Evolutionary conservation across 2,888 invertebrate genomes (phyloP).

Genomic region (Epinotia nisella): DNA sequence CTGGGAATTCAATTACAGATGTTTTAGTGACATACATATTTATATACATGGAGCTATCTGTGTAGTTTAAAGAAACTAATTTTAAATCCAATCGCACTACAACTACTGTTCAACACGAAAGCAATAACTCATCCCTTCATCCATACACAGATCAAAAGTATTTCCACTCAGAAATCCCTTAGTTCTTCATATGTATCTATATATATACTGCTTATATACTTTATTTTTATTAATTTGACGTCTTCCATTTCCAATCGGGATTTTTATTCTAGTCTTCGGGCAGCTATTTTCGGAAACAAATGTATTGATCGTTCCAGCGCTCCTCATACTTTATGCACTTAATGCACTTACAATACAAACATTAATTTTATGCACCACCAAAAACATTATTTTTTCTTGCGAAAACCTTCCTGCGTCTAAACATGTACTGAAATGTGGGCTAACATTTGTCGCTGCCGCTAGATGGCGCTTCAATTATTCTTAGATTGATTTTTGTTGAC

Average conservation of each 20-base stretch:
- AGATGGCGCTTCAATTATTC: slow-evolving; percentile 3
- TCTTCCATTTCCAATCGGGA: slow-evolving; percentile 11
- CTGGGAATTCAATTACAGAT: background rate
- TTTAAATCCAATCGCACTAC: slow-evolving; percentile 17
- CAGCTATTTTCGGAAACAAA: background rate
- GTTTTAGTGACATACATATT: background rate
- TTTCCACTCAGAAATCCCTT: background rate
- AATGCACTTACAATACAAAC: too few relatives aligned
- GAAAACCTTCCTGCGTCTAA: background rate
- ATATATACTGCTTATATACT: background rate
- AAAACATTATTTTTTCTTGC: too few relatives aligned
- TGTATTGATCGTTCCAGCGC: background rate
- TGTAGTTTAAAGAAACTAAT: slow-evolving; percentile 6
- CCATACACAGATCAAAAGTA: background rate
- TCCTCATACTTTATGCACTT: background rate
- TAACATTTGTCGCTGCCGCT: background rate
- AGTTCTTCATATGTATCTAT: background rate
- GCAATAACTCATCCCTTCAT: slow-evolving; percentile 8
- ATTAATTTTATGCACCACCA: too few relatives aligned
- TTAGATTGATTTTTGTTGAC: too few relatives aligned
- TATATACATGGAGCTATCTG: slow-evolving; percentile 1
- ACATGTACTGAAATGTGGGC: background rate
- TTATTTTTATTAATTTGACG: background rate
- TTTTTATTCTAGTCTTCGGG: slow-evolving; percentile 12
- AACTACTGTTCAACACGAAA: background rate